phyloP scores from a whole-genome alignment of 2,888 invertebrate genomes.

The Physocephala rufipes region DNA sequence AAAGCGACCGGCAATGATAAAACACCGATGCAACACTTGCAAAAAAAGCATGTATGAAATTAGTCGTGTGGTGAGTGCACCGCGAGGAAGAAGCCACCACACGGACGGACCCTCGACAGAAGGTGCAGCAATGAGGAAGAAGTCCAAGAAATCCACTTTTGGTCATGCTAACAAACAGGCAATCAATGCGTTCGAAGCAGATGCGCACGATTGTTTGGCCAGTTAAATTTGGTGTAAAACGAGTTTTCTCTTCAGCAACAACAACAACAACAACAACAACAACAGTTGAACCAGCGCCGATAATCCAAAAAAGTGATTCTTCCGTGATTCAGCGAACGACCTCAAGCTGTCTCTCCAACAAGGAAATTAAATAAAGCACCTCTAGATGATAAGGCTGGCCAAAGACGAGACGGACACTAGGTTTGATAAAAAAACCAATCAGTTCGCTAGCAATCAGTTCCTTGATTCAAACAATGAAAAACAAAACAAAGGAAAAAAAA shows the following conservation, averaged over 20 bases:
- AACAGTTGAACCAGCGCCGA: not conserved
- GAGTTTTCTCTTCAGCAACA: not conserved
- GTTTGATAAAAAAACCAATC: not conserved
- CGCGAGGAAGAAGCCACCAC: conserved; percentile 3
- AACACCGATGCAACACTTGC: not conserved
- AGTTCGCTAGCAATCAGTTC: too few species aligned
- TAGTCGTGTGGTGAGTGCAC: conserved; percentile 9
- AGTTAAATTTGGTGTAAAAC: not conserved
- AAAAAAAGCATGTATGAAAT: not conserved
- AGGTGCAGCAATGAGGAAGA: conserved; percentile 21
- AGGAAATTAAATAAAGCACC: conserved; percentile 8
- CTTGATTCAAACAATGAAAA: too few species aligned
- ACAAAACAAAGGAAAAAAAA: too few species aligned
- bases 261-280: not conserved
- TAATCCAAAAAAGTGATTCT: not conserved
- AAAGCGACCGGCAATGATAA: conserved; percentile 9
- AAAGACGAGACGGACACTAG: not conserved
- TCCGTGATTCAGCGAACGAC: not conserved
- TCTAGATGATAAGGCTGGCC: not conserved
- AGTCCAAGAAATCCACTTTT: not conserved
- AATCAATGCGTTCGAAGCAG: not conserved
- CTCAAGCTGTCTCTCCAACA: conserved; percentile 1
- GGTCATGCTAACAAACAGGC: not conserved
- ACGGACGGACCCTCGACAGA: not conserved
- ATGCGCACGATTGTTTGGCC: not conserved